Evolutionary conservation across 2,113 vertebrate species (phyloP).

Genomic region (Asarcornis scutulata): DNA sequence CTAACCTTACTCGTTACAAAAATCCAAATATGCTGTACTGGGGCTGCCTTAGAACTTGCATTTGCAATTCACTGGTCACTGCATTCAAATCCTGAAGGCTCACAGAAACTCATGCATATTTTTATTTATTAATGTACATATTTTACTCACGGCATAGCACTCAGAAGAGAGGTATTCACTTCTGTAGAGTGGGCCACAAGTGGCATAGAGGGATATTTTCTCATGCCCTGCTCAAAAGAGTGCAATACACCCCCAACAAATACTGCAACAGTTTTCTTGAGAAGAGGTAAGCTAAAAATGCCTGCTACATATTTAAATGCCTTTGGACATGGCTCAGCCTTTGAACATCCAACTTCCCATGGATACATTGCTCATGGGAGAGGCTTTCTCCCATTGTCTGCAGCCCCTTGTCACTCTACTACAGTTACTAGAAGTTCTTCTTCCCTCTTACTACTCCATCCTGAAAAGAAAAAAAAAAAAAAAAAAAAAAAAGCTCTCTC

Average conservation of each 20-base stretch:
- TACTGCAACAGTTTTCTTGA: background rate
- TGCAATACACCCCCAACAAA: background rate
- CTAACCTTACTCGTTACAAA: background rate
- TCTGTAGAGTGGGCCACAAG: background rate
- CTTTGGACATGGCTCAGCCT: background rate
- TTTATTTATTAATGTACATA: background rate
- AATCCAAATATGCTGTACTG: background rate
- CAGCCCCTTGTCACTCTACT: background rate
- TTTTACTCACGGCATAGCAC: background rate
- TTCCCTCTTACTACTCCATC: background rate
- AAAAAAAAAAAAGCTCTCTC: background rate
- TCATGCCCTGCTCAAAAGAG: background rate
- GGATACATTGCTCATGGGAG: background rate
- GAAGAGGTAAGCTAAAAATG: background rate
- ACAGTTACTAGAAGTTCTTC: background rate
- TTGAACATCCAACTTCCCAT: background rate
- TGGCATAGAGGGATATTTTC: background rate
- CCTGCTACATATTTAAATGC: background rate
- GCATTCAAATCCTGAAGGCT: background rate
- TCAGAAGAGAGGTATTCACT: background rate
- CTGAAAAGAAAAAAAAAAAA: background rate
- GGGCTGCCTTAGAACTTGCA: background rate
- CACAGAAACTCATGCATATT: background rate
- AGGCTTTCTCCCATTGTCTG: background rate
- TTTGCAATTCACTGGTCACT: background rate